Base-by-base conservation (phyloP, 2,797 vertebrate species). In the Falco berigora region DNA sequence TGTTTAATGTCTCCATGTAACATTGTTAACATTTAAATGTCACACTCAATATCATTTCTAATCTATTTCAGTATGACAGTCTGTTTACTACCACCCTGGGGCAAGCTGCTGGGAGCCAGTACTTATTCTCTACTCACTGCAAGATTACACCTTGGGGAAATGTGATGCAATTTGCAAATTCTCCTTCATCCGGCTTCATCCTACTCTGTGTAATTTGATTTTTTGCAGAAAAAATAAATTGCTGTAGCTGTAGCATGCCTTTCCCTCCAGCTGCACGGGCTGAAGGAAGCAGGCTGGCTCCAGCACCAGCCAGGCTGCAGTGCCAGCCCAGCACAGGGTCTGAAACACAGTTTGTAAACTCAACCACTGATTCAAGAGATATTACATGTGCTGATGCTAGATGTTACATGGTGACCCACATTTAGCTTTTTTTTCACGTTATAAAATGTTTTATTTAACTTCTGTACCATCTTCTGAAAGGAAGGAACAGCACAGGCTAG, bases 281-380 rank as follows among this genome's bases (percentile, higher is more conserved):
- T 46, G 72, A 22, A 36, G 76, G 79, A 9, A 11, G 83, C 12
- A 7, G 72, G 56, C 23, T n/a, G 80, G 86, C 55, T 71, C 84
- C 91, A 56, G 79, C 14, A 5, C 28, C 10, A 7, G 50, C 19
- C 44, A 17, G 44, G 44, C 78, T 63, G 58, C 24, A 38, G 30
- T 53, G 16, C 30, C 47, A 5, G 21, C 50, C 67, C 73, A 32
- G 69, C 63, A 6, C 42, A 5, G 75, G 47, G 38, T 23, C 79
- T 69, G 47, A 71, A 73, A 36, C 30, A 1, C 24, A 4, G 34
- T 56, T 69, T 90, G 82, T 89, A 44, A 94, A 91, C 73, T 28
- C 80, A 85, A 28, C 79, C 86, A 15, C 94, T 97, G 97, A 96
- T 97, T 5, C 40, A 46, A 91, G 81, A 96, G 97, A 97, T 96